Conservation (phyloP, 2,888 invertebrate genomes). For the Eugnorisma glareosa region DNA sequence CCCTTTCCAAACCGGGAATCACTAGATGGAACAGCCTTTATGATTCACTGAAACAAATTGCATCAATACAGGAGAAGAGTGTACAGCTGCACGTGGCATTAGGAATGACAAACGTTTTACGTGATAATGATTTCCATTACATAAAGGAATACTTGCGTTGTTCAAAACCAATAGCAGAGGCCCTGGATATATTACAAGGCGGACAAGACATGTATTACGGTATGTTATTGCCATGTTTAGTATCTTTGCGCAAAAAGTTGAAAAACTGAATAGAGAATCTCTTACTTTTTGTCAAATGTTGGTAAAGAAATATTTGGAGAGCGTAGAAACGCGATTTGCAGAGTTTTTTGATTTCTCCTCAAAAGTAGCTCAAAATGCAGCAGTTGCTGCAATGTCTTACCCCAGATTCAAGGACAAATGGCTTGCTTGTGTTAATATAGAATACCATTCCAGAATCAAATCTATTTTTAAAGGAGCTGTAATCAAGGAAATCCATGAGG, state of each 20-base stretch:
- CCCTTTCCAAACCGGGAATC: not conserved
- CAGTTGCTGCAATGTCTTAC: conserved; percentile 22
- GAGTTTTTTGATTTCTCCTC: conserved; percentile 36
- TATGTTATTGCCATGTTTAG: too few species aligned
- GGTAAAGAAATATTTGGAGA: too few species aligned
- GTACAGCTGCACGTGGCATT: conserved; percentile 3
- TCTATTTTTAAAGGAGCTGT: too few species aligned
- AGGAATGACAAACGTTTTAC: not conserved
- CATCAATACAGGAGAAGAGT: not conserved
- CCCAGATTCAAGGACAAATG: too few species aligned
- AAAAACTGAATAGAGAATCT: too few species aligned
- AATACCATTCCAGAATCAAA: too few species aligned
- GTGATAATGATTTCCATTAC: conserved; percentile 2
- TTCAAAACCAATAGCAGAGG: conserved; percentile 25
- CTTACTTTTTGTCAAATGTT: too few species aligned
- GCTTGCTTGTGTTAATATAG: too few species aligned
- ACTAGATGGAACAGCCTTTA: not conserved
- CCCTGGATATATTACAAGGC: not conserved
- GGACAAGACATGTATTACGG: too few species aligned
- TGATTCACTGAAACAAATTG: conserved; percentile 2
- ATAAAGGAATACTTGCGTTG: conserved; percentile 9
- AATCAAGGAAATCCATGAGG: too few species aligned
- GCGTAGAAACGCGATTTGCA: conserved; percentile 28
- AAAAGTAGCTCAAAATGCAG: conserved; percentile 36
- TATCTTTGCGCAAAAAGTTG: too few species aligned